These are phyloP conservation scores for Vandiemenella viatica DNA, from an alignment of 2,888 invertebrate species.

Conservation along the genomic window DNA sequence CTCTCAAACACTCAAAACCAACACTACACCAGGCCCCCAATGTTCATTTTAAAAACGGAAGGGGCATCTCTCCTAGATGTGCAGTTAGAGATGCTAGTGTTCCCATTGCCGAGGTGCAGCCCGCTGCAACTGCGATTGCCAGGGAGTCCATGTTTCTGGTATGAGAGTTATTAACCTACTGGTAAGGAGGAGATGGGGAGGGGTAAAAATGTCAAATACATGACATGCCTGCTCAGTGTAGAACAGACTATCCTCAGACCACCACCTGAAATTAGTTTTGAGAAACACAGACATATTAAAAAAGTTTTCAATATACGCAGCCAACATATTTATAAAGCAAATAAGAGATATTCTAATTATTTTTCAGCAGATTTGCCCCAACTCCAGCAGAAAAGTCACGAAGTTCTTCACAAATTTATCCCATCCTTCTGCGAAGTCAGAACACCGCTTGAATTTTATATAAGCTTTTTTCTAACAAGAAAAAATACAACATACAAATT, in stretches of 20 bases:
- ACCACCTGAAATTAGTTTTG: not conserved
- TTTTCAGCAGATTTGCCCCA: too few species aligned
- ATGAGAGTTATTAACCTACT: not conserved
- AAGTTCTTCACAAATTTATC: too few species aligned
- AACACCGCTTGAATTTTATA: too few species aligned
- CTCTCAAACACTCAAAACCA: too few species aligned
- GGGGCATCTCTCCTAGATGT: not conserved
- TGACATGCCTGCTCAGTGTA: not conserved
- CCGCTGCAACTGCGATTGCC: slow-evolving; percentile 11
- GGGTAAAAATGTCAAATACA: not conserved
- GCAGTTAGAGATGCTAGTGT: not conserved
- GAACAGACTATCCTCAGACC: not conserved
- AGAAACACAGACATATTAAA: not conserved
- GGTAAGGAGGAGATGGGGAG: not conserved
- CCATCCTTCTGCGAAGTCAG: too few species aligned
- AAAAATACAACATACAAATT: too few species aligned
- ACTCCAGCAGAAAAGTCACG: too few species aligned
- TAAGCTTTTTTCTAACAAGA: too few species aligned
- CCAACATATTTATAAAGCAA: too few species aligned
- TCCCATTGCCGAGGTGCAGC: slow-evolving; percentile 14
- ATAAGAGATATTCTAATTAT: too few species aligned
- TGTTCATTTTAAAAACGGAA: not conserved
- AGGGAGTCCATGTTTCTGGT: too few species aligned
- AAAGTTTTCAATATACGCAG: too few species aligned
- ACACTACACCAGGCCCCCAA: slow-evolving; percentile 1